Base-by-base conservation (phyloP, 2,113 vertebrate species). In the Mola mola region DNA sequence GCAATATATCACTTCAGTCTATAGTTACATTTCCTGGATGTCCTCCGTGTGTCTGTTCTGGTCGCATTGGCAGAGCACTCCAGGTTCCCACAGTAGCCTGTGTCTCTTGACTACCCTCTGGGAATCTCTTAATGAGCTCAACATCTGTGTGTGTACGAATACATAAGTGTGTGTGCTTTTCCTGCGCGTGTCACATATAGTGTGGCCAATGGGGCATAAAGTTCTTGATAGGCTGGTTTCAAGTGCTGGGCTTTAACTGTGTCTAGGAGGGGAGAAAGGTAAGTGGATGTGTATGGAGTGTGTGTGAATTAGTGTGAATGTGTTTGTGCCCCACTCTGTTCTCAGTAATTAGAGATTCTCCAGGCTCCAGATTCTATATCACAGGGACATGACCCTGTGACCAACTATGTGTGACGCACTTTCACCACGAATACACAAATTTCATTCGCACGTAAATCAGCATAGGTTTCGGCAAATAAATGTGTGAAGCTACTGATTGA, bases 101-200 rank as follows among this genome's bases (percentile, higher is more conserved):
- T 21, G 53, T 44, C 53, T 78, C 75, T 77, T 66, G 61, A 50
- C 43, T 77, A 6, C 77, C 69, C 75, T 72, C 58, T 69, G 82
- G 78, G 75, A 83, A 82, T 81, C 74, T 75, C 59, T 55, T 83
- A 81, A 85, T 83, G 74, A 81, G 68, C 71, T 70, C 47, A 56
- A n/a, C 55, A 60, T 66, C 47, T 57, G 38, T 63, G 75, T 75
- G 15, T 67, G 52, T 49, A 21, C 64, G 68, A 29, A 52, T 36
- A 44, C 10, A 9, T 8, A 49, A 21, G 42, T 41, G 58, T 60
- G 57, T 61, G 4, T 21, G 26, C 28, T 21, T 57, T 33, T 34
- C n/a, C 42, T 52, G 38, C 41, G 41, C 10, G 26, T 62, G 38
- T 40, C 20, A 29, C n/a, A n/a, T n/a, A n/a, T 21, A 69, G 19